Evolutionary conservation across 2,888 invertebrate genomes (phyloP), one percentile per base, ranked within the genome.

Genomic region (Leucophenga maculata): DNA sequence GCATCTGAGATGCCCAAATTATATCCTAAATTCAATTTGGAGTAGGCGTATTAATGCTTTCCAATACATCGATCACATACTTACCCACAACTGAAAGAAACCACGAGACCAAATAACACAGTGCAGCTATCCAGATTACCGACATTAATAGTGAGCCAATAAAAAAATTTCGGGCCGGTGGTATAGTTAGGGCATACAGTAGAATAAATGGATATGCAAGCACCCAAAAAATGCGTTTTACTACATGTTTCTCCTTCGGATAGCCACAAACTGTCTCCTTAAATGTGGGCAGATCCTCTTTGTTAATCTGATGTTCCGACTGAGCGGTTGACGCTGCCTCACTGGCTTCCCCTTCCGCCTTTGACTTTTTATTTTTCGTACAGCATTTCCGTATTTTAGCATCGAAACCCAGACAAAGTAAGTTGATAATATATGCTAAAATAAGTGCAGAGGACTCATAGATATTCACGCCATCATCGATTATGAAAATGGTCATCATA

Each of bases 71-170:
- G 1, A 1, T 6, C 11, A 11, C 8, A 39, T 39, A 6, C 11
- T 39, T 39, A 39, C 62, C 32, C 95, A 87, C 0, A 95, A 64
- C 16, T 8, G 46, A 22, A 0, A 46, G 3, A 2, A 18, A 8
- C 62, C 62, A 64, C 14, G 62, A 64, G 14, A 48, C 62, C 14
- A 64, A 22, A 46, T 48, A 64, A 46, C 62, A 64, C 1, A 64
- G n/a, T 11, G 4, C 22, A 26, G 14, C 62, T 14, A 64, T 46
- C 46, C 48, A 64, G 32, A 48, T 1, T 3, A 64, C 26, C 2
- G 62, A 64, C 20, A 64, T n/a, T 1, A 64, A 1, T 13, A 64
- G 14, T 6, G 62, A 13, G n/a, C 62, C 62, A 32, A 14, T 3
- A 22, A 48, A 46, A n/a, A 32, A 64, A 48, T 16, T 13, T 8